Evolutionary conservation across 2,113 vertebrate genomes (phyloP), one percentile per base, ranked within the genome.

Genomic region (Chauna torquata): DNA sequence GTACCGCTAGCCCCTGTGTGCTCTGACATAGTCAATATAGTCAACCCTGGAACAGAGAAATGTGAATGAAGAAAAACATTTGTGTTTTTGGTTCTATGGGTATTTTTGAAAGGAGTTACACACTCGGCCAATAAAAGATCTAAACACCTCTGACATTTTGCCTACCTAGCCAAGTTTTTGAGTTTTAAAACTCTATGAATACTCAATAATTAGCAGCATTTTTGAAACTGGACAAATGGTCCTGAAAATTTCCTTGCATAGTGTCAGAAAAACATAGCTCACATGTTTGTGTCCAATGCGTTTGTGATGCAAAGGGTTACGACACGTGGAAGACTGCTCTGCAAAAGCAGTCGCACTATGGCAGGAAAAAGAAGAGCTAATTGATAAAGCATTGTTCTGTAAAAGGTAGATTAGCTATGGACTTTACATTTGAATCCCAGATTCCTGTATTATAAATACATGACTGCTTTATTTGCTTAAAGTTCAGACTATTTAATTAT

Each of bases 1-100:
- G 86, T 85, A 79, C 74, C 84, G 69, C 38, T 82, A 82, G 55
- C 44, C 57, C 52, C 64, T 86, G 28, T 19, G 13, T 76, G 47
- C 78, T 92, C 74, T 72, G 86, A 92, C 49, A 75, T 44, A 59
- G 69, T 16, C 83, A 84, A 18, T 70, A 64, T 13, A 91, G 74
- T 44, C 62, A 91, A 38, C 11, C 0, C 4, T 55, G 47, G 61
- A 82, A 91, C 3, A 81, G 19, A 87, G 86, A 91, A 86, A 91
- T 40, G 8, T 36, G 77, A 86, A 82, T 25, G 36, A 85, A 89
- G 38, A n/a, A 82, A 82, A 94, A 79, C 24, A 84, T 40, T 88
- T 68, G 2, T 65, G 34, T 25, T 72, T 91, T 89, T 80, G 52
- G 10, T 82, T 87, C 82, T 72, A 3, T 0, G 0, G 58, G 40